Evolutionary conservation across 1,140 invertebrate genomes (phyloP), one percentile per base, ranked within the genome.

Genomic region (Drosophila lacertosa): DNA sequence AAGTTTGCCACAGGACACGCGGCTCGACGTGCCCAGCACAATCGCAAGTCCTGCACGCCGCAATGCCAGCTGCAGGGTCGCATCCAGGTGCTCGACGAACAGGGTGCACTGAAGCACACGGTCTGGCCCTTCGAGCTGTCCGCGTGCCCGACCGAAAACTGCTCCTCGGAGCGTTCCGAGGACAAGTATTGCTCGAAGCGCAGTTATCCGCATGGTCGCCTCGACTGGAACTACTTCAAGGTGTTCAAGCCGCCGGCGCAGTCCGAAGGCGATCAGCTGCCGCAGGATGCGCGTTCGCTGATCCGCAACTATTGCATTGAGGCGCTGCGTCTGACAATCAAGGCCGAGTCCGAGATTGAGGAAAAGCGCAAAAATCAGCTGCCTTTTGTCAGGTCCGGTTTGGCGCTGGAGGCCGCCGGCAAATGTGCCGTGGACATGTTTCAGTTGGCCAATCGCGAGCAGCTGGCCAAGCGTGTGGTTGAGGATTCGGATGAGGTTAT

Each of bases 171-270:
- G 26, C 11, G 18, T 6, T 18, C 64, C 4, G 6, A 24, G 3
- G 9, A 33, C 2, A 42, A 2, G 3, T 63, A 48, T 13, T 64
- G 60, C 18, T 29, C 35, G 0, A 18, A 33, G 0, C n/a, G 22
- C 6, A 62, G 7, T 1, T 7, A 39, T 32, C n/a, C 13, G 5
- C 40, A 33, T 13, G 13, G 11, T 1, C 15, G 42, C 22, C 33
- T 75, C 3, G 44, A 45, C 5, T 55, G 83, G 50, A 57, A 83
- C 33, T 84, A 51, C 33, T 63, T 51, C 3, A 73, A 73, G 32
- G n/a, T 83, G 2, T 86, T 26, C 2, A 37, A 80, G 4, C 7
- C 58, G 0, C 35, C 60, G 16, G 1, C 15, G 2, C 24, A 65
- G 2, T 26, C 24, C 2, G 20, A 13, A 9, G 1, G 4, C 5